Percentiles rank a stretch among this genome's conserved stretches.
phyloP scores from a whole-genome alignment of 2,797 vertebrate genomes.

The Monodelphis domestica region DNA sequence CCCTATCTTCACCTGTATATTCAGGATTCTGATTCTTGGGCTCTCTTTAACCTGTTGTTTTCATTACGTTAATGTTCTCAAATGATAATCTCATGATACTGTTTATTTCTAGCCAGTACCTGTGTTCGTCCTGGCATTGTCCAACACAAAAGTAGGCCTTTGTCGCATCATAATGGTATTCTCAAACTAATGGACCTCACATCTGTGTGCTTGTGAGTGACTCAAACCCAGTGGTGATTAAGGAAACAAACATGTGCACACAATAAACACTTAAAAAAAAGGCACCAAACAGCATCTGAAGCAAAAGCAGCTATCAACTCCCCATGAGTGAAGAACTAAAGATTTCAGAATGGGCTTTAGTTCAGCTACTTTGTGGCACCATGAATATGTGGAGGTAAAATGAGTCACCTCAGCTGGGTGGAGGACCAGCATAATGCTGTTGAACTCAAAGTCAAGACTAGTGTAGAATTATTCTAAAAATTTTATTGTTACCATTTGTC shows the following conservation, averaged over 20 bases:
- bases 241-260: conserved; percentile 56
- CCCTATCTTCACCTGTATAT: background rate
- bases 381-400: background rate
- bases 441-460: background rate
- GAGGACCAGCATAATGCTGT: background rate
- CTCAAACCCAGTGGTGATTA: conserved; percentile 57
- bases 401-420: background rate
- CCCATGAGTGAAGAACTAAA: conserved; percentile 14
- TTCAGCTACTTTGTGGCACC: background rate
- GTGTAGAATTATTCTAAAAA: background rate
- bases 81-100: background rate
- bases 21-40: background rate
- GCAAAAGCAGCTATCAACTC: background rate
- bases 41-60: conserved; percentile 22
- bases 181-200: background rate
- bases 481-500: background rate
- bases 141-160: background rate
- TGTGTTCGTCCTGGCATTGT: background rate
- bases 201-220: conserved; percentile 36
- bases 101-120: background rate
- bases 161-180: conserved; percentile 51
- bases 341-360: background rate
- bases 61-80: background rate
- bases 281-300: background rate
- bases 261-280: conserved; percentile 22